These are phyloP conservation scores for Sycophila texana DNA, from an alignment of 2,888 invertebrate genomes.

Conservation along the genomic window DNA sequence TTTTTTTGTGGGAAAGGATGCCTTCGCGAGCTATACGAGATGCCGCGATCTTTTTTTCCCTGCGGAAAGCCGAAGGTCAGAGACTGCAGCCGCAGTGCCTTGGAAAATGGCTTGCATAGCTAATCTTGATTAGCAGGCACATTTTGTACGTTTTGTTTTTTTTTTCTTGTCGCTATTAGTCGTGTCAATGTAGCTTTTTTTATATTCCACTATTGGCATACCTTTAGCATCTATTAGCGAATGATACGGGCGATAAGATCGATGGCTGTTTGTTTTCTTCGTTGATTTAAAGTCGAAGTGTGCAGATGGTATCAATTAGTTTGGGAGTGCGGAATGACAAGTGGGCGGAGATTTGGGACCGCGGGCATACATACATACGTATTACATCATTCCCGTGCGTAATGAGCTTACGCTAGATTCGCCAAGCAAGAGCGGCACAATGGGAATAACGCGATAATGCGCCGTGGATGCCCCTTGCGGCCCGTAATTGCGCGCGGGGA, in stretches of 20 bases:
- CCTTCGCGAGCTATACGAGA: background rate
- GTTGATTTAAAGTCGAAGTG: too few species aligned
- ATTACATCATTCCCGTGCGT: background rate
- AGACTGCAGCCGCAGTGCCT: background rate
- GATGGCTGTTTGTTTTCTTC: too few species aligned
- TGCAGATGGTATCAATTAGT: too few species aligned
- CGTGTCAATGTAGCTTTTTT: too few species aligned
- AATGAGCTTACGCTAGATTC: too few species aligned
- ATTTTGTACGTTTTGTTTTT: background rate
- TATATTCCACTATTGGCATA: too few species aligned
- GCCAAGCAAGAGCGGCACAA: conserved; percentile 5
- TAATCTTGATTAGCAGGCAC: background rate
- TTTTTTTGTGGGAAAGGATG: background rate
- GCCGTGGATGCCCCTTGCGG: conserved; percentile 7
- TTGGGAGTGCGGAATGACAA: background rate
- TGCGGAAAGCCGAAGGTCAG: too few species aligned
- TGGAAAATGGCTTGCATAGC: background rate
- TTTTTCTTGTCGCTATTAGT: too few species aligned
- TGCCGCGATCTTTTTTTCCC: background rate
- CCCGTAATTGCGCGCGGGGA: conserved; percentile 15
- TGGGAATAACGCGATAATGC: conserved; percentile 16
- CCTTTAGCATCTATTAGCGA: too few species aligned
- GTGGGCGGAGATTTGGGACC: background rate
- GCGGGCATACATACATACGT: background rate
- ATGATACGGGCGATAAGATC: too few species aligned